Evolutionary conservation across 64 coral and sea anemone genomes (phyloP), one percentile per base, ranked within the genome.

Genomic region (Montipora sp.): DNA sequence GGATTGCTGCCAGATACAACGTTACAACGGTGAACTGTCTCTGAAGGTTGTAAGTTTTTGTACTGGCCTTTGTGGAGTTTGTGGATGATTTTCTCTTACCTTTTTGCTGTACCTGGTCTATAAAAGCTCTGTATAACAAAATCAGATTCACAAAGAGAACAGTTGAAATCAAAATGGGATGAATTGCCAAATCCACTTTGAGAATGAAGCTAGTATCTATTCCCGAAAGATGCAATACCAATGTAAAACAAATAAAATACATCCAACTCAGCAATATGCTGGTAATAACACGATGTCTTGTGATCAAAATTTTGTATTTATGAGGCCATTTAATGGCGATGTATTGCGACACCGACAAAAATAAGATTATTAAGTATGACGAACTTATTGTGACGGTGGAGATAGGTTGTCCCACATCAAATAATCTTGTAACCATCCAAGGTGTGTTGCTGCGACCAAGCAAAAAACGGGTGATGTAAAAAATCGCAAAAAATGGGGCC

Each of bases 371-470:
- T 44, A 97, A 50, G 79, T 92, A 97, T 18, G 95, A 97, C 1
- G 95, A 97, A 75, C 95, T 97, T 47, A 97, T 97, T 3, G 95
- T 93, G 14, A 97, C 93, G n/a, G 95, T 97, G 4, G 95, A 94
- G 59, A 91, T 74, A 12, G 91, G 81, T 74, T 76, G 77, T 9
- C 95, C 95, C 2, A 85, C 80, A 0, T 47, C 58, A 60, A 92
- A 89, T 0, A 97, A 77, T 8, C 19, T 15, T 9, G 3, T 14
- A 8, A 97, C 19, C 27, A 59, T 8, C 1, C 51, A n/a, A 44
- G 20, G 57, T 1, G 76, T 81, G 8, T 45, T 79, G 51, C 80
- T 6, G 21, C 44, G n/a, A 53, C 70, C 57, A 80, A 53, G n/a
- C 74, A 46, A 19, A 55, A 83, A 88, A 12, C 48, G 89, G 16